Conservation (phyloP, 2,888 invertebrate species). For the Acanthosepion esculentum region DNA sequence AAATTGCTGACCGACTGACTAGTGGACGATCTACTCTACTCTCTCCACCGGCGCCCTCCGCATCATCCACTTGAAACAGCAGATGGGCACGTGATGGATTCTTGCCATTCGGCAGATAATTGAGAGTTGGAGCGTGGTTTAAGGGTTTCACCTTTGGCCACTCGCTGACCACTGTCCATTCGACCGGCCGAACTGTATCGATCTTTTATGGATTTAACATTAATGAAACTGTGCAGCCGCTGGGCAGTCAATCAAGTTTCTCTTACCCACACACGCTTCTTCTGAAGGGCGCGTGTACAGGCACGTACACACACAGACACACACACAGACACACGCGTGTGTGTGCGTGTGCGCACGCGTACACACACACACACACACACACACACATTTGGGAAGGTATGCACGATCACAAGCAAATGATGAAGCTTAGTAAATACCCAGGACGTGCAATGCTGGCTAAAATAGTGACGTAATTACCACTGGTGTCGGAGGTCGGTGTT, state of each 20-base stretch:
- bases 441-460: no score
- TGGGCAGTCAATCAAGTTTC: neutral
- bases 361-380: no score
- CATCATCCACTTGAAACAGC: neutral
- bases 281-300: neutral
- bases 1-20: neutral
- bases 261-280: neutral
- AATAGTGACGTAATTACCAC: no score
- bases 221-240: neutral
- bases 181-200: neutral
- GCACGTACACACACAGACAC: no score
- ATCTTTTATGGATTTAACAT: neutral
- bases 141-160: constrained; percentile 22
- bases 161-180: neutral
- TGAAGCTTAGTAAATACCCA: neutral
- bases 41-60: rapidly evolving
- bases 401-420: neutral
- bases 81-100: neutral
- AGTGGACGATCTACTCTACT: neutral
- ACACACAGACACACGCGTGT: no score
- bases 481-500: no score
- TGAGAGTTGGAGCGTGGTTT: constrained; percentile 33
- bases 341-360: no score
- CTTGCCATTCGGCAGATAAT: neutral
- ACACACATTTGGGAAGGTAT: neutral